Evolutionary conservation across 30 jellyfish, hydroid and myxozoan species (phyloP).

Genomic region (Hydractinia symbiolongicarpus): DNA sequence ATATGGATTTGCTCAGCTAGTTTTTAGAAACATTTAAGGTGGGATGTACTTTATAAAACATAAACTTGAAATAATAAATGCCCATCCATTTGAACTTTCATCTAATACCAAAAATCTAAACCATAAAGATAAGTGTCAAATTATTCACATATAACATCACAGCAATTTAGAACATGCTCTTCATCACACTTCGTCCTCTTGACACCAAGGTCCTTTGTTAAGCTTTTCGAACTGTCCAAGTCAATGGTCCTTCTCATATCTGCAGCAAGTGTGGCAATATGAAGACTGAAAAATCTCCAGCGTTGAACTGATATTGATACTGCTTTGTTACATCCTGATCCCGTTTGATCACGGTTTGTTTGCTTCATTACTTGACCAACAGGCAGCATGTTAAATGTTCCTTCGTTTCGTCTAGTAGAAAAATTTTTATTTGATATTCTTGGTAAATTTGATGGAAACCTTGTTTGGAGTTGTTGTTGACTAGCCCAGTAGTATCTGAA

Average conservation of each 20-base stretch:
- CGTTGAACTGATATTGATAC: background rate
- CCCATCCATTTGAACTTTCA: no score
- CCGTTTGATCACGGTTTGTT: constrained; percentile 4
- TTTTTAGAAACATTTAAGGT: no score
- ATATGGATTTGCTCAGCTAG: background rate
- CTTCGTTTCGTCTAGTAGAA: background rate
- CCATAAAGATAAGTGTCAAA: no score
- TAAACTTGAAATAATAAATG: no score
- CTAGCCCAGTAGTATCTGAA: background rate
- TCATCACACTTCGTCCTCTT: no score
- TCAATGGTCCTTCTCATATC: background rate
- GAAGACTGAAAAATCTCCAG: background rate
- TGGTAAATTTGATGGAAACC: constrained; percentile 7
- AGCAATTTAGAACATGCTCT: no score
- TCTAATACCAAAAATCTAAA: background rate
- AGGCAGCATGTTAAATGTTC: background rate
- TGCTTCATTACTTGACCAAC: background rate
- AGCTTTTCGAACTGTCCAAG: background rate
- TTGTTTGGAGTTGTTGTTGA: background rate
- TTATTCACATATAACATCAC: no score
- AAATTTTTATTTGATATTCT: background rate
- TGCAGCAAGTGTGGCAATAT: constrained; percentile 1
- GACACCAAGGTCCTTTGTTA: no score
- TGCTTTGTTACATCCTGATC: background rate
- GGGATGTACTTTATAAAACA: no score